Conservation (phyloP, 2,113 vertebrate species). For the Anguilla japonica region DNA sequence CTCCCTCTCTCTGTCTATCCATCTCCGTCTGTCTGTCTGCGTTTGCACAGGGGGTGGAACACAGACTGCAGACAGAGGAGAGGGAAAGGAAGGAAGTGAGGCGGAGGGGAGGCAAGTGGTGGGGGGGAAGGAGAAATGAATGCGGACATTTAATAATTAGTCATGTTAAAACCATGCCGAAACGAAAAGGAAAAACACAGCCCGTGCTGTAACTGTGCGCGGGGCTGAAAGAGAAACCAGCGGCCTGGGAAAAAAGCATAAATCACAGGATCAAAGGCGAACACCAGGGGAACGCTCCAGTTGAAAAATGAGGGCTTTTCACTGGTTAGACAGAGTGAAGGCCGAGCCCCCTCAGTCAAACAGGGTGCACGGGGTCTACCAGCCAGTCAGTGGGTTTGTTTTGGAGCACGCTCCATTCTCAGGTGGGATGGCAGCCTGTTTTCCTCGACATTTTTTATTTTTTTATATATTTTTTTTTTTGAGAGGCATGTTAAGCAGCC, state of each 20-base stretch:
- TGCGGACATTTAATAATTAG: constrained; percentile 8
- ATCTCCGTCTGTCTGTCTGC: neutral
- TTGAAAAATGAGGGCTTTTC: constrained; percentile 21
- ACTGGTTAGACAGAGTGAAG: constrained; percentile 25
- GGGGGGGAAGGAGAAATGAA: constrained; percentile 4
- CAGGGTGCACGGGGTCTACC: constrained; percentile 9
- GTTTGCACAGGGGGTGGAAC: neutral
- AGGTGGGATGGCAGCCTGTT: neutral
- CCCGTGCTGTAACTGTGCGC: neutral
- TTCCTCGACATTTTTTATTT: neutral
- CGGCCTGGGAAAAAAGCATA: neutral
- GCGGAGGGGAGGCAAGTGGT: constrained; percentile 10
- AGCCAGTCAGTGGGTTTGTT: constrained; percentile 34
- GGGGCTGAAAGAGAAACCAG: constrained; percentile 10
- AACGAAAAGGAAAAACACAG: neutral
- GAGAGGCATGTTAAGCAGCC: constrained; percentile 27
- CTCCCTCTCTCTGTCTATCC: neutral
- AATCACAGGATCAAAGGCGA: constrained; percentile 26
- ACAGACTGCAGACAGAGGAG: constrained; percentile 5
- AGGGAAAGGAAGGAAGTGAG: constrained; percentile 26
- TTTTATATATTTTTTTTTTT: neutral
- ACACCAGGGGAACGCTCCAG: neutral
- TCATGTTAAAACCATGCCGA: neutral
- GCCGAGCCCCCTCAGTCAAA: constrained; percentile 28
- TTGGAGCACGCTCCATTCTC: constrained; percentile 23